Conservation (phyloP, 2,113 vertebrate species). For the Pundamilia nyererei region DNA sequence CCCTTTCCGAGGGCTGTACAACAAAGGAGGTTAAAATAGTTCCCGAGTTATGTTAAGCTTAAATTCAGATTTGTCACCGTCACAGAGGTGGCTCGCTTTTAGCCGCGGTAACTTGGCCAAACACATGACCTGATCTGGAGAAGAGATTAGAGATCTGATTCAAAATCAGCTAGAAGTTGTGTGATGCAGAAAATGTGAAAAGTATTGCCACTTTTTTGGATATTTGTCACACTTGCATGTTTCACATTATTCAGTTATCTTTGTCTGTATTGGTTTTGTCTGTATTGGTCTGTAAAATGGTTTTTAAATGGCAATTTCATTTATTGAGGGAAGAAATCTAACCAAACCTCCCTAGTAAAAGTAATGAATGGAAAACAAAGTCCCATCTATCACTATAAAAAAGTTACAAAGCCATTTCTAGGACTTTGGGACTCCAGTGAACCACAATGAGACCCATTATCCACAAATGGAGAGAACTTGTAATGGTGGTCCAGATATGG, state of each 20-base stretch:
- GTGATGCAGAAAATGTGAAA: not conserved
- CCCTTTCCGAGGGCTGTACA: not conserved
- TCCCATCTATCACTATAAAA: not conserved
- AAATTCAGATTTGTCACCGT: not conserved
- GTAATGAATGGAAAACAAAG: not conserved
- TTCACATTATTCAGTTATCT: not conserved
- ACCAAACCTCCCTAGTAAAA: not conserved
- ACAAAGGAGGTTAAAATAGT: not conserved
- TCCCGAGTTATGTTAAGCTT: not conserved
- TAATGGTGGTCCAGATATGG: not conserved
- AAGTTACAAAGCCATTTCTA: not conserved
- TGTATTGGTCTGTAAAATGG: not conserved
- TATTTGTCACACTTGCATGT: not conserved
- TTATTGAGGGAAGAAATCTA: not conserved
- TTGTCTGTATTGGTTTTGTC: not conserved
- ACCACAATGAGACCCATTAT: not conserved
- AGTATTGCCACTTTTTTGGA: not conserved
- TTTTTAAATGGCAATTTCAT: not conserved
- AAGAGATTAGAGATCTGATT: not conserved
- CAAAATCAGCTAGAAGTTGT: not conserved
- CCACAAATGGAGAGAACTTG: not conserved
- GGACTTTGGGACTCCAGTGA: not conserved
- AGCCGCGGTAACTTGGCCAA: not conserved
- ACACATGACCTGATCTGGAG: not conserved
- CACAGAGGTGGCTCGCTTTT: not conserved